Evolutionary conservation across 2,113 vertebrate species (phyloP).

Genomic region (Semnornis frantzii): DNA sequence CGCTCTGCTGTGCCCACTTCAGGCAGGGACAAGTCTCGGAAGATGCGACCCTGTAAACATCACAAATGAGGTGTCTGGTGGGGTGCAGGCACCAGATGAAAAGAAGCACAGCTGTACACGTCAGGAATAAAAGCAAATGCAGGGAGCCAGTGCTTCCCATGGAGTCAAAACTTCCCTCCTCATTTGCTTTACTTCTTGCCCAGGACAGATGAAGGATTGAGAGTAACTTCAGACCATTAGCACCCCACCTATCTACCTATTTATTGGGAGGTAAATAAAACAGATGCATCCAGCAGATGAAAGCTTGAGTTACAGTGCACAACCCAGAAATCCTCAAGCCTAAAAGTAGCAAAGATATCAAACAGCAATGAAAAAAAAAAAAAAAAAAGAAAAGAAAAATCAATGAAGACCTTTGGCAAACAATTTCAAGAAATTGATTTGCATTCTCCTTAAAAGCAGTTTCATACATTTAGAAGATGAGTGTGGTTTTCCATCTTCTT

Average conservation of each 20-base stretch:
- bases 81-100: background rate
- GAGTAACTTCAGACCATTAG: background rate
- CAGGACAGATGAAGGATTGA: background rate
- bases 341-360: background rate
- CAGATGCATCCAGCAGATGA: background rate
- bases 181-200: background rate
- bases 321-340: background rate
- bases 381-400: background rate
- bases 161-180: background rate
- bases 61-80: background rate
- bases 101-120: background rate
- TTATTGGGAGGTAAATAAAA: background rate
- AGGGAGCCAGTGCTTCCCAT: background rate
- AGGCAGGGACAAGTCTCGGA: slow-evolving; percentile 82
- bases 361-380: background rate
- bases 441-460: background rate
- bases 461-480: background rate
- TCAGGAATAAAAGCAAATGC: background rate
- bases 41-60: slow-evolving; percentile 86
- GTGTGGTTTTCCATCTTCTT: background rate
- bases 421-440: background rate
- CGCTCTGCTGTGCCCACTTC: slow-evolving; percentile 83
- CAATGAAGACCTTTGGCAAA: background rate
- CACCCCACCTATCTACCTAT: background rate
- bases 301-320: background rate